A percentile compares a stretch with the other conserved stretches of the same genome.
Conservation (phyloP, 2,888 invertebrate species). For the Tetragonisca angustula region DNA sequence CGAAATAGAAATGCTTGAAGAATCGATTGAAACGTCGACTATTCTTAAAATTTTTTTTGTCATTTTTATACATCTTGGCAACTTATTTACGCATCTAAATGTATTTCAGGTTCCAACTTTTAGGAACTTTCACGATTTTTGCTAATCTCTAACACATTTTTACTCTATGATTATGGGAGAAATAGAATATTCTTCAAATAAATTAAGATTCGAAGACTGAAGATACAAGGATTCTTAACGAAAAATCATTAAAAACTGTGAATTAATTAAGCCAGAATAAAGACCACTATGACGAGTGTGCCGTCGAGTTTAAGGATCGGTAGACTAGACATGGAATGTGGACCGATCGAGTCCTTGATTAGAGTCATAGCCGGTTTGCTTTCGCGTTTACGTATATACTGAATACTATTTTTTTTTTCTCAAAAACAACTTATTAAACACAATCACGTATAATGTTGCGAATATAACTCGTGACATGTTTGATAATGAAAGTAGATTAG, state of each 20-base stretch:
- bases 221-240: no score
- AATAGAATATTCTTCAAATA: background rate
- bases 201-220: background rate
- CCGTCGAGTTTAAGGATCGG: constrained; percentile 75
- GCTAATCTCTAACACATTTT: no score
- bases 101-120: background rate
- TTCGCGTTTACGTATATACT: constrained; percentile 58
- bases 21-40: background rate
- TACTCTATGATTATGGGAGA: no score
- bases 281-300: constrained; percentile 16
- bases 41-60: background rate
- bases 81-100: background rate
- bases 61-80: background rate
- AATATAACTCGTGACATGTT: no score
- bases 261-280: constrained; percentile 13
- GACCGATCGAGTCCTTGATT: constrained; percentile 81
- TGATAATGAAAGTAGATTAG: background rate
- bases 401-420: constrained; percentile 51
- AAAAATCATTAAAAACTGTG: background rate
- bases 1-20: background rate
- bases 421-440: constrained; percentile 21
- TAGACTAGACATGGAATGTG: constrained; percentile 80
- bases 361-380: constrained; percentile 78
- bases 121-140: background rate
- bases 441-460: background rate